Evolutionary conservation across 2,888 invertebrate species (phyloP), one percentile per base, ranked within the genome.

Genomic region (Plusia festucae): DNA sequence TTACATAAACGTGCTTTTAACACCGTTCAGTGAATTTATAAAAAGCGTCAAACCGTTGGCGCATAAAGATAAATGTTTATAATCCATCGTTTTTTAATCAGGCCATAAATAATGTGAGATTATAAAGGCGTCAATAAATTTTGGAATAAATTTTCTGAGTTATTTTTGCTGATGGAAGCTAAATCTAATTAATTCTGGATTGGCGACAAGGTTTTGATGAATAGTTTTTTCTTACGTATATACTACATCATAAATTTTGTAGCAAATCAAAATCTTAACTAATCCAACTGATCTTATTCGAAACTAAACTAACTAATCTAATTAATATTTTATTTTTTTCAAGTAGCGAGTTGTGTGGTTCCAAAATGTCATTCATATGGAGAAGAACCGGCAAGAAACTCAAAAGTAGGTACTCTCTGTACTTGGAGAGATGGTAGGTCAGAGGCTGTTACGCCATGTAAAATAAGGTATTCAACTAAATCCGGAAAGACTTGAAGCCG

Each of bases 1-100:
- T 82, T 68, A 73, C 71, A 74, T 70, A 69, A 70, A 82, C 80
- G 82, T 81, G 77, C 72, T 68, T 18, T 22, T 56, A 60, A 60
- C 62, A 53, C 60, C 54, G 56, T 66, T 65, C 52, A 51, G 61
- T 63, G 69, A 70, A 73, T 80, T 80, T 68, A 73, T 68, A 72
- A 79, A 78, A 73, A 74, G 60, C 60, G 65, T 55, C 53, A 52
- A 62, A 24, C 32, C 52, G 34, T 62, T 65, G 63, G 53, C 30
- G 22, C 32, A 11, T 24, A 55, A 34, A 59, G 58, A 79, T 79
- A 65, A 73, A 60, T 73, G 44, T 64, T 73, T 61, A 52, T 65
- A 55, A 69, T 34, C 65, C 56, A 60, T 56, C 27, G 20, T 53
- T 78, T 73, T 57, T 70, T 66, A 60, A 54, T 65, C 44, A 46